Evolutionary conservation across 1,140 invertebrate genomes (phyloP).

Genomic region (Helicoverpa zea): DNA sequence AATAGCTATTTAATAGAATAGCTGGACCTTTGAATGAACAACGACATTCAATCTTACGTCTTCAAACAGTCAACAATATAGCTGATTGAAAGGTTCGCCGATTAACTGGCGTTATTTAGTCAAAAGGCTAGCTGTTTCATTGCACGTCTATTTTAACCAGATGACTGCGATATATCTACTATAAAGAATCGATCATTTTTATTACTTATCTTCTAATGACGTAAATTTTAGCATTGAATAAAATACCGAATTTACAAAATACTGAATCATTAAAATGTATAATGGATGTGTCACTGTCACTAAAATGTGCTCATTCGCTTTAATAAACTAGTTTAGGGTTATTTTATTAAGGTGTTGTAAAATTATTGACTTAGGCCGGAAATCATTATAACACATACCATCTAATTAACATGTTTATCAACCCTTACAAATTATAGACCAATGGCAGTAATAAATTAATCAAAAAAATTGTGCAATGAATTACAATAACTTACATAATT

Average conservation of each 20-base stretch:
- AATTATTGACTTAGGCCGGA: conserved; percentile 12
- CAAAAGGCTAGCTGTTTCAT: no score
- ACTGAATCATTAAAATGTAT: not conserved
- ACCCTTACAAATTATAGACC: not conserved
- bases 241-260: conserved; percentile 22
- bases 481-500: conserved; percentile 2
- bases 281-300: not conserved
- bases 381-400: conserved; percentile 7
- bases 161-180: not conserved
- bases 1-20: no score
- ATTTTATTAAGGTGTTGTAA: not conserved
- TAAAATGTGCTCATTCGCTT: not conserved
- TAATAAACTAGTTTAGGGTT: not conserved
- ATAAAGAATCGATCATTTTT: conserved; percentile 1
- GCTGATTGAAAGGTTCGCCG: no score
- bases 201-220: conserved; percentile 1
- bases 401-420: not conserved
- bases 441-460: not conserved
- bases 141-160: no score
- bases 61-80: no score
- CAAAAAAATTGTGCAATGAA: not conserved
- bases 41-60: no score
- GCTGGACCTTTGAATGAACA: no score
- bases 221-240: not conserved
- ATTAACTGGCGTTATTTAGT: no score